phyloP scores from a whole-genome alignment of 2,888 invertebrate species.

The Dynastes grantii region DNA sequence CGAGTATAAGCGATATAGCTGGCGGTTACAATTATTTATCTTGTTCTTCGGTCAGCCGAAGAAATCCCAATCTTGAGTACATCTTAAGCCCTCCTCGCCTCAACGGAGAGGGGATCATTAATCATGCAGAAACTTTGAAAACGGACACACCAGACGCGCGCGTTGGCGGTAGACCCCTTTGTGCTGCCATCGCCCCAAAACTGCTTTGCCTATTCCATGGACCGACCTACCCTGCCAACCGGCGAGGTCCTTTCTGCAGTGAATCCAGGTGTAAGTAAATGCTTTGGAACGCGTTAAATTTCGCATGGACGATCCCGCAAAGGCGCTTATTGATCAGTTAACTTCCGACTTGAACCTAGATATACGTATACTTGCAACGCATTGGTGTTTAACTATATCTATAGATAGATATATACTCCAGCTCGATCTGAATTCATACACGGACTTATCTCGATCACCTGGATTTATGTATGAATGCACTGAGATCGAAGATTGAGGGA shows the following conservation, averaged over 20 bases:
- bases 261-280: conserved; percentile 53
- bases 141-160: neutral
- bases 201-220: neutral
- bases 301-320: conserved; percentile 53
- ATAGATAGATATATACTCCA: neutral
- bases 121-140: conserved; percentile 33
- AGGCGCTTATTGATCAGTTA: conserved; percentile 50
- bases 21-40: conserved; percentile 43
- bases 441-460: conserved; percentile 1
- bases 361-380: neutral
- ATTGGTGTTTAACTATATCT: neutral
- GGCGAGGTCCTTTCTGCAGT: conserved; percentile 3
- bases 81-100: conserved; percentile 24
- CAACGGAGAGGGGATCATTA: conserved; percentile 12
- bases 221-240: neutral
- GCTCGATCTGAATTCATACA: neutral
- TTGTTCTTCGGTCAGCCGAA: conserved; percentile 17
- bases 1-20: conserved; percentile 4
- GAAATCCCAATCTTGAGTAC: conserved; percentile 24
- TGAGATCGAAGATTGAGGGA: neutral
- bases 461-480: conserved; percentile 10
- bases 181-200: neutral
- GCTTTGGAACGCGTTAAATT: conserved; percentile 50
- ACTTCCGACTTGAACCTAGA: conserved; percentile 47
- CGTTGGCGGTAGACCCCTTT: conserved; percentile 8